A percentile compares a stretch with the other conserved stretches of the same genome.
Conservation (phyloP, 1,140 invertebrate genomes). For the Drosophila leontia region DNA sequence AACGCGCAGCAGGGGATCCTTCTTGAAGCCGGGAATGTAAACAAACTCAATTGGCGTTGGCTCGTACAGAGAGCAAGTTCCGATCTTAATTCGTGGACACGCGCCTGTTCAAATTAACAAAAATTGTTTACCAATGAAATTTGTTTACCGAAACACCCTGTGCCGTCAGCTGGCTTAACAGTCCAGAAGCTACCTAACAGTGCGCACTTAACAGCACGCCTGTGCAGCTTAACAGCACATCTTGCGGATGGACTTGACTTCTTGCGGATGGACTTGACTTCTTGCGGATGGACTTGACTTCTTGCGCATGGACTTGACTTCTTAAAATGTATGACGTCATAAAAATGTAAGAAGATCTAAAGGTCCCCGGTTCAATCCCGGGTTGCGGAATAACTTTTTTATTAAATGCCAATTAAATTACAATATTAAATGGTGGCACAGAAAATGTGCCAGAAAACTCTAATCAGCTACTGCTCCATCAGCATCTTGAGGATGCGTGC, state of each 20-base stretch:
- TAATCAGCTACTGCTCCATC: slow-evolving; percentile 56
- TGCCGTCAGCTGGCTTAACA: too few species aligned
- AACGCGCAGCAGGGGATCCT: slow-evolving; percentile 54
- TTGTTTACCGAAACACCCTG: too few species aligned
- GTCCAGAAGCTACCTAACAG: too few species aligned
- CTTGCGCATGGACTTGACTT: too few species aligned
- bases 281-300: too few species aligned
- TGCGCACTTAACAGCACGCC: too few species aligned
- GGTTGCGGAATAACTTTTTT: slow-evolving; percentile 88
- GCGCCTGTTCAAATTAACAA: slow-evolving; percentile 16
- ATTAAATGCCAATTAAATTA: too few species aligned
- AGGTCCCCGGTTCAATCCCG: slow-evolving; percentile 91
- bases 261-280: too few species aligned
- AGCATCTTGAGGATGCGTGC: slow-evolving; percentile 80
- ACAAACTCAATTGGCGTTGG: slow-evolving; percentile 81
- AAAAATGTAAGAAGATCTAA: slow-evolving; percentile 94
- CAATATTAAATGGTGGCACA: slow-evolving; percentile 4
- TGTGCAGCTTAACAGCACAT: too few species aligned
- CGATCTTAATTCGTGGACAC: slow-evolving; percentile 72
- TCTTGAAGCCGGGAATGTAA: slow-evolving; percentile 75
- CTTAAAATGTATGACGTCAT: too few species aligned
- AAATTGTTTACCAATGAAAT: too few species aligned
- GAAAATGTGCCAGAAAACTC: not conserved
- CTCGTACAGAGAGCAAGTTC: slow-evolving; percentile 70
- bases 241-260: too few species aligned